phyloP scores from a whole-genome alignment of 1,140 invertebrate genomes.

The Ips nitidus region DNA sequence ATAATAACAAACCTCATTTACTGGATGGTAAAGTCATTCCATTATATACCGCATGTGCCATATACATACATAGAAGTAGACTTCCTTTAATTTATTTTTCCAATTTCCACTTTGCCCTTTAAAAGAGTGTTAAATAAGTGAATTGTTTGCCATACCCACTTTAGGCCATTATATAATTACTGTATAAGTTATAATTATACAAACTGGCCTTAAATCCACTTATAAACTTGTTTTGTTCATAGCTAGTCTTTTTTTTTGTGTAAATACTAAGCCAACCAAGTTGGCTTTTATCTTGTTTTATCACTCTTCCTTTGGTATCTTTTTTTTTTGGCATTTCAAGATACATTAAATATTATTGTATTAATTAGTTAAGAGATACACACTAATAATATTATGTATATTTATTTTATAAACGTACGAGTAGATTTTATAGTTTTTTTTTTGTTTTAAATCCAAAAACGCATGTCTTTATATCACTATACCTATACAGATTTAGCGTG shows the following conservation, averaged over 20 bases:
- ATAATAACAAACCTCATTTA: not conserved
- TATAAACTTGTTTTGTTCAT: conserved; percentile 32
- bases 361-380: conserved; percentile 1
- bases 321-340: conserved; percentile 2
- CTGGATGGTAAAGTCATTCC: conserved; percentile 29
- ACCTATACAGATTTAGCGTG: conserved; percentile 7
- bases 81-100: conserved; percentile 3
- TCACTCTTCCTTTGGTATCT: conserved; percentile 4
- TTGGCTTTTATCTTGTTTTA: conserved; percentile 19
- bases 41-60: conserved; percentile 35
- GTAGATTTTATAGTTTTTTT: conserved; percentile 1
- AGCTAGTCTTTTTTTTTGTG: conserved; percentile 35
- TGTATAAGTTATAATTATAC: conserved; percentile 1
- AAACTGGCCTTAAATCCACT: conserved; percentile 22
- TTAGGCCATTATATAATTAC: not conserved
- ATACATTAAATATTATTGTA: not conserved
- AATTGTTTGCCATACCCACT: conserved; percentile 36
- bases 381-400: not conserved
- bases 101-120: not conserved
- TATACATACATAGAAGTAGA: conserved; percentile 4
- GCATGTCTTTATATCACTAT: not conserved
- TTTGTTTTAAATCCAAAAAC: conserved; percentile 3
- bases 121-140: conserved; percentile 20
- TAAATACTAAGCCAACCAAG: conserved; percentile 19
- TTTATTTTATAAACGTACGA: not conserved